A percentile compares a stretch with the other conserved stretches of the same genome.
Conservation (phyloP, 2,797 vertebrate species). For the Crax fasciolata region DNA sequence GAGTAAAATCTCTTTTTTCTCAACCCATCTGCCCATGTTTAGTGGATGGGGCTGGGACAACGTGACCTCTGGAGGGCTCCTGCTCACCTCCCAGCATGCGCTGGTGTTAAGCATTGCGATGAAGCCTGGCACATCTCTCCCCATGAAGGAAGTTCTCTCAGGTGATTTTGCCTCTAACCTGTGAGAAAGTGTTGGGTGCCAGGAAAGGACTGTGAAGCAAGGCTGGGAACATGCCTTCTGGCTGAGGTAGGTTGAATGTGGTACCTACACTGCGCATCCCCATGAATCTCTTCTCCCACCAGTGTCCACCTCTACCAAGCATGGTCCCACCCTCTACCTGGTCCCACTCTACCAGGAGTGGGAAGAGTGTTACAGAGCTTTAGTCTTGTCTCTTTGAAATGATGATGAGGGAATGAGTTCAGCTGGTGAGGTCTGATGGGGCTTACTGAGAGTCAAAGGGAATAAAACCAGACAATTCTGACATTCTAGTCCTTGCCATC, state of each 20-base stretch:
- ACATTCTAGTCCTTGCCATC: not conserved
- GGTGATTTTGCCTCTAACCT: not conserved
- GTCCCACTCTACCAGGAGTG: not conserved
- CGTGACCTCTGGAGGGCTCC: not conserved
- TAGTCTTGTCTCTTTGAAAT: not conserved
- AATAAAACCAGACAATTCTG: not conserved
- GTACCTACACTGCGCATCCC: not conserved
- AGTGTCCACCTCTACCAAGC: accelerated
- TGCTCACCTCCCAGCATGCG: not conserved
- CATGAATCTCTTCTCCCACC: not conserved
- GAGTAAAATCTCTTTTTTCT: accelerated
- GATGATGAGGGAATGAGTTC: not conserved
- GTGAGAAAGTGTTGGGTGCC: not conserved
- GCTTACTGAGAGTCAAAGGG: not conserved
- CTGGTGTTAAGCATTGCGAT: not conserved
- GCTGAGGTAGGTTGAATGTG: accelerated
- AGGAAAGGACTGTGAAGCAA: not conserved
- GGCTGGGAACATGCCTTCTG: not conserved
- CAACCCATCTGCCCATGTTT: accelerated
- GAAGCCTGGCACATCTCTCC: not conserved
- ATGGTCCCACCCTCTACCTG: too few relatives aligned
- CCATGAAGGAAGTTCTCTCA: not conserved
- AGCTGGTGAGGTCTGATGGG: not conserved
- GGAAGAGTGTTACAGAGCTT: not conserved
- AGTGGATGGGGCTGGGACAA: accelerated